Evolutionary conservation across 2,888 invertebrate species (phyloP).

Genomic region (Ormia ochracea): DNA sequence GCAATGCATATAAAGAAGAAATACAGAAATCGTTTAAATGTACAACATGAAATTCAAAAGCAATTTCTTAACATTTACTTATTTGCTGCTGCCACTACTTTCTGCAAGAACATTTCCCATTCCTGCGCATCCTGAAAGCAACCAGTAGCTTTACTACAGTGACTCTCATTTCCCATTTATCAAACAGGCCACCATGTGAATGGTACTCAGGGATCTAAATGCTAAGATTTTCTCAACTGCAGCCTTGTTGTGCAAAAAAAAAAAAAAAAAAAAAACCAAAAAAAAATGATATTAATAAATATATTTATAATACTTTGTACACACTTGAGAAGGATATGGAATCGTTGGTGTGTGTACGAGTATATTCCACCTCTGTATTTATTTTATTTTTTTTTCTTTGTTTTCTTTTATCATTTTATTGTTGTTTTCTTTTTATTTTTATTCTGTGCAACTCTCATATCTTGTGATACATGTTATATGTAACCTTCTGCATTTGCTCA

Average conservation of each 20-base stretch:
- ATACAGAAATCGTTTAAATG: constrained; percentile 34
- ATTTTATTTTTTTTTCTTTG: background rate
- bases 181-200: constrained; percentile 11
- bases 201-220: constrained; percentile 17
- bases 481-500: constrained; percentile 59
- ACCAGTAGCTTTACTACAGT: constrained; percentile 37
- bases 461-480: constrained; percentile 56
- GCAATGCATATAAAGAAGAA: background rate
- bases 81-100: background rate
- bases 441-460: constrained; percentile 46
- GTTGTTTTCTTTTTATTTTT: background rate
- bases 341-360: background rate
- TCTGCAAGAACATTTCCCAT: background rate
- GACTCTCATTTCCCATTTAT: constrained; percentile 28
- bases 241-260: constrained; percentile 26
- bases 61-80: constrained; percentile 46
- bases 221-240: constrained; percentile 26
- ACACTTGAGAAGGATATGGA: constrained; percentile 20
- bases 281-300: constrained; percentile 30
- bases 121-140: background rate
- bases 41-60: constrained; percentile 40
- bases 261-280: constrained; percentile 5
- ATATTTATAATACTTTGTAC: constrained; percentile 10
- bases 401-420: background rate
- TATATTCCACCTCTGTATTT: background rate